Conservation (phyloP, 1,140 invertebrate species). For the Halesus radiatus region DNA sequence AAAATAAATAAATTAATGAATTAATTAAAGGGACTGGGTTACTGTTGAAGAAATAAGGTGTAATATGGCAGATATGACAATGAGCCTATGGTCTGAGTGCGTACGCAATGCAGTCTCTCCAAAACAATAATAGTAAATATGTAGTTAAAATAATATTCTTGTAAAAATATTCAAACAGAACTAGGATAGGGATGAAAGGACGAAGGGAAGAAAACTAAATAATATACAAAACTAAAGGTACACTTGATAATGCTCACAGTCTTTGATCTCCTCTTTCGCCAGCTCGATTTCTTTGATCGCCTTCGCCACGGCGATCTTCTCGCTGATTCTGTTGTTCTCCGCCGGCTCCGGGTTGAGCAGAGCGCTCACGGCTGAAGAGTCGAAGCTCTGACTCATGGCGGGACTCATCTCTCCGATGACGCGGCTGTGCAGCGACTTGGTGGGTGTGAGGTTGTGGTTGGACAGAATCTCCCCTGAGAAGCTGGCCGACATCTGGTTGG, state of each 20-base stretch:
- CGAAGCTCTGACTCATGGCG: slow-evolving; percentile 63
- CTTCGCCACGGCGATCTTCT: slow-evolving; percentile 5
- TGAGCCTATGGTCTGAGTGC: too few species aligned
- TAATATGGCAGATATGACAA: too few species aligned
- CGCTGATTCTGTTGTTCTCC: neutral
- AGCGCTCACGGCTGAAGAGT: slow-evolving; percentile 57
- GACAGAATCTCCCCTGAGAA: slow-evolving; percentile 61
- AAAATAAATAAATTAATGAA: too few species aligned
- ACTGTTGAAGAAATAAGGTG: too few species aligned
- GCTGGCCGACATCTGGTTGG: slow-evolving; percentile 57
- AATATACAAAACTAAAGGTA: too few species aligned
- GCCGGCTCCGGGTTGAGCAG: slow-evolving; percentile 40
- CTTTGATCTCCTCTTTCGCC: slow-evolving; percentile 27
- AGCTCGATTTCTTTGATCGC: slow-evolving; percentile 17
- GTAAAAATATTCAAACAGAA: too few species aligned
- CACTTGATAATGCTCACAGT: slow-evolving; percentile 30
- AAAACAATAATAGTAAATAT: too few species aligned
- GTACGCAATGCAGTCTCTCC: too few species aligned
- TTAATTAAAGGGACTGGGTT: too few species aligned
- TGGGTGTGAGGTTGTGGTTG: slow-evolving; percentile 26
- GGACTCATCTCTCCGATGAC: slow-evolving; percentile 38
- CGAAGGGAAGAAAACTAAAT: too few species aligned
- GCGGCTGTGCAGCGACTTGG: slow-evolving; percentile 50
- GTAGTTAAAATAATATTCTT: too few species aligned
- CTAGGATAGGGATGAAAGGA: too few species aligned